Evolutionary conservation across 1,140 invertebrate genomes (phyloP).

Genomic region (Portunus trituberculatus): DNA sequence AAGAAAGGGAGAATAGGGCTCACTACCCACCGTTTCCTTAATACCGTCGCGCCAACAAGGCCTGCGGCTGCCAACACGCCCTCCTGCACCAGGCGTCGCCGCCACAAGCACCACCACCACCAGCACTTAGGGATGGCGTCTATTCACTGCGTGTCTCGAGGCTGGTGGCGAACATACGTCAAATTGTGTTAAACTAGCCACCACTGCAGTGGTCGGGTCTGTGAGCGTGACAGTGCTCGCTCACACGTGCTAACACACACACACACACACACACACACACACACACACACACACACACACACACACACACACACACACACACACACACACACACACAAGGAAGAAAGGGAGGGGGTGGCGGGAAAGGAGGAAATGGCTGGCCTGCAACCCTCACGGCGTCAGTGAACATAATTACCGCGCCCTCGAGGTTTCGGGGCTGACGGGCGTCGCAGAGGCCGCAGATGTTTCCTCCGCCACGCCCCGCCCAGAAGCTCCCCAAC

Average conservation of each 20-base stretch:
- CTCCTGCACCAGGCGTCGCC: neutral
- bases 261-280: neutral
- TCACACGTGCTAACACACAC: neutral
- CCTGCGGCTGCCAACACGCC: neutral
- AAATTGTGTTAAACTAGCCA: neutral
- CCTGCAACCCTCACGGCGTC: slow-evolving; percentile 15
- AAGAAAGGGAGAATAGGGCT: neutral
- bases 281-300: slow-evolving; percentile 25
- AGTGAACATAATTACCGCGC: slow-evolving; percentile 16
- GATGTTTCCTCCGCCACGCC: neutral
- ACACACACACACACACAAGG: neutral
- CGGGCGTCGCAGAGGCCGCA: neutral
- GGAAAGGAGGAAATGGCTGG: neutral
- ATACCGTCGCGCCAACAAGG: neutral
- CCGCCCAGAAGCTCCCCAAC: neutral
- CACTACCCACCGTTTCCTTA: neutral
- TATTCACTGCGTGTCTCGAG: neutral
- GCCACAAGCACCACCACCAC: neutral
- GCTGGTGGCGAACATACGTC: neutral
- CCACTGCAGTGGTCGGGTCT: neutral
- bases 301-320: slow-evolving; percentile 41
- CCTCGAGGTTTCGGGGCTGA: slow-evolving; percentile 10
- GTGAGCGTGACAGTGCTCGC: neutral
- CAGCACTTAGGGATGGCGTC: neutral
- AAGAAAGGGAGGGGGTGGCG: neutral